Evolutionary conservation across 35 echinoderm and acorn worm genomes (phyloP), one percentile per base, ranked within the genome.

Genomic region (Apostichopus parvimensis): DNA sequence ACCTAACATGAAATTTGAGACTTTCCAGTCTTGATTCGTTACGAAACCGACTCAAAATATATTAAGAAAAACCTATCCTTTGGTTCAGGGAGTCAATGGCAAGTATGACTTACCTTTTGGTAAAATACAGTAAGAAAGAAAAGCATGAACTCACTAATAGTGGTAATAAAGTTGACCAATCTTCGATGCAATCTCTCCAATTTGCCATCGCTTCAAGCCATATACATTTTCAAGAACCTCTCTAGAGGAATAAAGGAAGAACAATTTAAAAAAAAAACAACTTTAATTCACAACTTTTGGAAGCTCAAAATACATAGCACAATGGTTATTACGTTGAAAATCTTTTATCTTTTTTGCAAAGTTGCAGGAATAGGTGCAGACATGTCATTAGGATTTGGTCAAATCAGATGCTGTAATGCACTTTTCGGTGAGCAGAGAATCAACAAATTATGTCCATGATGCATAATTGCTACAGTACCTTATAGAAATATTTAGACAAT

Each of bases 161-260:
- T 96, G 95, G 77, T 99, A 99, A 83, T 99, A 99, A 15, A 99
- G 93, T 86, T 99, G 97, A 45, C 97, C 97, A 89, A 99, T 99
- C 58, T 99, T 99, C 79, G 97, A 99, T 8, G 97, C 97, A 45
- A 99, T 94, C 79, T 99, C 97, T 77, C 95, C 97, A 92, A 99
- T 99, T 55, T 99, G 97, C 97, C 97, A 99, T 93, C 97, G 59
- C 52, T 99, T 99, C 62, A 99, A 92, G 4, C 94, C 97, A 92
- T 99, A 99, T 18, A 92, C 82, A 25, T 87, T 94, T 75, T 99
- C 97, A 21, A 99, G 86, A 3, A 80, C 79, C 58, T 95, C 90
- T 83, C 97, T 99, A 78, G 20, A 82, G 56, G 73, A 72, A 77
- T 72, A 77, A 90, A 83, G 57, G 25, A 55, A 71, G 45, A 94